Evolutionary conservation across 2,797 vertebrate genomes (phyloP).

Genomic region (Euthynnus affinis): DNA sequence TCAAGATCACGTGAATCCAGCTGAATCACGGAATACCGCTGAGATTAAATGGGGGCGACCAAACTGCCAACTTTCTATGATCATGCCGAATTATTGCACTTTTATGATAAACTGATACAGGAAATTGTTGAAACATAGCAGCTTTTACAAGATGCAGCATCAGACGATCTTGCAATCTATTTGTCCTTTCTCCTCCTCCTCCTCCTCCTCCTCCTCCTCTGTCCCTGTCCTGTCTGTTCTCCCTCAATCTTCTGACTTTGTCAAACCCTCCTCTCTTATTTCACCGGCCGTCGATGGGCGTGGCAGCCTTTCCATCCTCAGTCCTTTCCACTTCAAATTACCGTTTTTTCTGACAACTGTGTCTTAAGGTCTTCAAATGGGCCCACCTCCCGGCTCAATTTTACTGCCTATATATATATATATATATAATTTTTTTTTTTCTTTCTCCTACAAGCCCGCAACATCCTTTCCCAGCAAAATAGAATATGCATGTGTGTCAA

Average conservation of each 20-base stretch:
- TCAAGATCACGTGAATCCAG: too few relatives aligned
- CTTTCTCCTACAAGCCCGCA: neutral
- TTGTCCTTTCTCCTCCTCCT: neutral
- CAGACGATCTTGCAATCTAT: neutral
- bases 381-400: constrained; percentile 37
- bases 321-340: constrained; percentile 46
- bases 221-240: constrained; percentile 23
- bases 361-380: constrained; percentile 55
- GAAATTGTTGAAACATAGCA: neutral
- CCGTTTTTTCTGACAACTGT: constrained; percentile 58
- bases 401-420: constrained; percentile 32
- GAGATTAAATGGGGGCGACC: neutral
- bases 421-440: neutral
- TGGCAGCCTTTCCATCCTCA: constrained; percentile 21
- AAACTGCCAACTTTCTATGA: neutral
- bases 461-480: constrained; percentile 3
- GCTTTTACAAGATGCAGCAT: constrained; percentile 10
- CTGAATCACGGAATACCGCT: too few relatives aligned
- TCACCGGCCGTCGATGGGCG: constrained; percentile 25
- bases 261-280: constrained; percentile 32
- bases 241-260: constrained; percentile 43
- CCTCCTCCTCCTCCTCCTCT: neutral
- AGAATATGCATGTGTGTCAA: constrained; percentile 16
- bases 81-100: neutral
- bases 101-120: neutral